These are phyloP conservation scores for Palythoa heliodiscus DNA, from an alignment of 92 coral and sea anemone genomes.

Conservation along the genomic window DNA sequence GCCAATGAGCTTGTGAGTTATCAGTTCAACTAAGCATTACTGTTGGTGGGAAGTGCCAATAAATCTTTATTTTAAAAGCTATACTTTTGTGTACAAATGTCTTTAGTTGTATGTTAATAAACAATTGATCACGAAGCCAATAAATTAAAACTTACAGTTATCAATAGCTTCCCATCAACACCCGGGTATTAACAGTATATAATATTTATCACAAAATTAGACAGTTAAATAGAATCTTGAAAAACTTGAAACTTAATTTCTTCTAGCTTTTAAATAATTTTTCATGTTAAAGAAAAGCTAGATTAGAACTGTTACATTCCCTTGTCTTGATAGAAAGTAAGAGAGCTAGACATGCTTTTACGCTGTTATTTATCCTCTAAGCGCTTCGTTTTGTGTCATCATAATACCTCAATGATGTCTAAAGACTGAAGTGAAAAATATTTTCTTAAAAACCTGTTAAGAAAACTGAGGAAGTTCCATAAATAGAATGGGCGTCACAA, in stretches of 20 bases:
- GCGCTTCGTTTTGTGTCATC: not conserved
- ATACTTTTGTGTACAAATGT: not conserved
- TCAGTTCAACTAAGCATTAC: not conserved
- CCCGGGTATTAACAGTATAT: not conserved
- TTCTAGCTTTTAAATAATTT: not conserved
- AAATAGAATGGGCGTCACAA: not conserved
- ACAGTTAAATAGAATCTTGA: not conserved
- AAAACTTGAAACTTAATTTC: not conserved
- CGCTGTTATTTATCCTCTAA: not conserved
- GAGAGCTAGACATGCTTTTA: not conserved
- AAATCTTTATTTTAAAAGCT: not conserved
- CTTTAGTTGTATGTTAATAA: not conserved
- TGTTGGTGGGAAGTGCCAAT: not conserved
- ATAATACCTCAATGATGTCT: not conserved
- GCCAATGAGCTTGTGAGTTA: not conserved
- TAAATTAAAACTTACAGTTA: not conserved
- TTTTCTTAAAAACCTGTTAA: not conserved
- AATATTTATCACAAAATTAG: not conserved
- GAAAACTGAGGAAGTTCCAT: not conserved
- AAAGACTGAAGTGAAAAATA: not conserved
- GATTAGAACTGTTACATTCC: not conserved
- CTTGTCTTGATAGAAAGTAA: not conserved
- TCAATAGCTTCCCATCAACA: not conserved
- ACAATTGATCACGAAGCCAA: conserved; percentile 1
- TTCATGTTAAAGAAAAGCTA: not conserved